A percentile compares a stretch with the other conserved stretches of the same genome.
Conservation (phyloP, 37 sponge, comb jelly and placozoan species). For the Hormiphora californensis region DNA sequence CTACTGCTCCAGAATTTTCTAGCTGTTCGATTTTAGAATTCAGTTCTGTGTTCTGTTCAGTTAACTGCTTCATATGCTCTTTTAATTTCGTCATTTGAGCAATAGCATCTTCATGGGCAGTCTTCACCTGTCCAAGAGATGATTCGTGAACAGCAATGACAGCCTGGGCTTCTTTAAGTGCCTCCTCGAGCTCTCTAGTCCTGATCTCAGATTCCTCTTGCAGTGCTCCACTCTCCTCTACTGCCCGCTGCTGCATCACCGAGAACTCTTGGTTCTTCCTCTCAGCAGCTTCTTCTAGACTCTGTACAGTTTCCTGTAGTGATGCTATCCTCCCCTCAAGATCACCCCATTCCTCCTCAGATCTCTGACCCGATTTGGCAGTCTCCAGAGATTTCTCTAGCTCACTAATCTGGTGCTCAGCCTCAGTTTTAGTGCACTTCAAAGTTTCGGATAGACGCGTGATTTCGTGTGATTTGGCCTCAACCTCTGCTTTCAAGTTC, state of each 20-base stretch:
- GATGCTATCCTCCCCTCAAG: background rate
- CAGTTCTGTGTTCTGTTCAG: too few species aligned
- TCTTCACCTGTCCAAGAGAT: too few species aligned
- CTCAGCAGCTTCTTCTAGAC: background rate
- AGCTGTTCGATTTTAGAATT: too few species aligned
- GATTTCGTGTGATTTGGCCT: constrained; percentile 1
- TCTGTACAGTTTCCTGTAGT: background rate
- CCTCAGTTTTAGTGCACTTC: background rate
- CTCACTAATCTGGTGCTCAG: background rate
- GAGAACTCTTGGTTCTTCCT: constrained; percentile 27
- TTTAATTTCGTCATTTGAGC: too few species aligned
- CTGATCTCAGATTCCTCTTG: constrained; percentile 28
- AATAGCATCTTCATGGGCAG: too few species aligned
- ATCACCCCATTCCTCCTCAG: background rate
- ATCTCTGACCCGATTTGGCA: background rate
- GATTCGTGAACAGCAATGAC: too few species aligned
- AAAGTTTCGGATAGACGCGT: background rate
- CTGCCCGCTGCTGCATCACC: background rate
- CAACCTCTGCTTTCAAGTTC: background rate
- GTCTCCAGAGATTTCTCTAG: background rate
- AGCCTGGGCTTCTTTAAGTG: too few species aligned
- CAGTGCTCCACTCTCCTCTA: background rate
- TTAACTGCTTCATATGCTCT: too few species aligned
- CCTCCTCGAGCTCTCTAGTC: too few species aligned
- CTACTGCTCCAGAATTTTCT: too few species aligned